Evolutionary conservation across 1,140 invertebrate species (phyloP).

Genomic region (Orius insidiosus): DNA sequence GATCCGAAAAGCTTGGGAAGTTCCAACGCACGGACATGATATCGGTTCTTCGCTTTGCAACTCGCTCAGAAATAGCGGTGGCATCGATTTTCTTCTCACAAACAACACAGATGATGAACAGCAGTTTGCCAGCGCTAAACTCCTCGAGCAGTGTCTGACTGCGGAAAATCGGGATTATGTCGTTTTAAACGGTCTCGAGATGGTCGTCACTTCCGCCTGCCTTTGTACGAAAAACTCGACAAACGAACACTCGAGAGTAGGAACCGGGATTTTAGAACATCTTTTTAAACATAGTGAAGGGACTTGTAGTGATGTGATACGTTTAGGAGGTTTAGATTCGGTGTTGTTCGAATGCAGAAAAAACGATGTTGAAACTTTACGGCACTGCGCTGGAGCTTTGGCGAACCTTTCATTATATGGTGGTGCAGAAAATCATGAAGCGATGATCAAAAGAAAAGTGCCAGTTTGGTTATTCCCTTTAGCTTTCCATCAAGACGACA

Average conservation of each 20-base stretch:
- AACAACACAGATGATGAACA: constrained; percentile 61
- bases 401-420: constrained; percentile 96
- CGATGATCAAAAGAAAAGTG: constrained; percentile 90
- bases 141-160: constrained; percentile 89
- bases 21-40: constrained; percentile 80
- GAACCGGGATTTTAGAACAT: constrained; percentile 87
- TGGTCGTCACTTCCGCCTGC: constrained; percentile 75
- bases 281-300: constrained; percentile 95
- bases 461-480: constrained; percentile 97
- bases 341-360: constrained; percentile 89
- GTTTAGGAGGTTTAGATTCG: constrained; percentile 69
- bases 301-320: constrained; percentile 82
- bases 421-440: constrained; percentile 86
- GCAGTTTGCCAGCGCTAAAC: constrained; percentile 65
- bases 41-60: constrained; percentile 67
- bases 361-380: constrained; percentile 76
- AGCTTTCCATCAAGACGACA: constrained; percentile 91
- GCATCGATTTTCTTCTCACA: constrained; percentile 71
- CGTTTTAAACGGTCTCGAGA: constrained; percentile 82
- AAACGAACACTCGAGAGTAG: constrained; percentile 74
- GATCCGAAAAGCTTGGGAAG: constrained; percentile 74
- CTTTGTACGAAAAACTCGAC: constrained; percentile 59
- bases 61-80: constrained; percentile 67
- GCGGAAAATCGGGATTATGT: constrained; percentile 89
- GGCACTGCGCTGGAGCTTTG: constrained; percentile 88